phyloP scores from a whole-genome alignment of 2,888 invertebrate genomes.

The Cheilosia variabilis region DNA sequence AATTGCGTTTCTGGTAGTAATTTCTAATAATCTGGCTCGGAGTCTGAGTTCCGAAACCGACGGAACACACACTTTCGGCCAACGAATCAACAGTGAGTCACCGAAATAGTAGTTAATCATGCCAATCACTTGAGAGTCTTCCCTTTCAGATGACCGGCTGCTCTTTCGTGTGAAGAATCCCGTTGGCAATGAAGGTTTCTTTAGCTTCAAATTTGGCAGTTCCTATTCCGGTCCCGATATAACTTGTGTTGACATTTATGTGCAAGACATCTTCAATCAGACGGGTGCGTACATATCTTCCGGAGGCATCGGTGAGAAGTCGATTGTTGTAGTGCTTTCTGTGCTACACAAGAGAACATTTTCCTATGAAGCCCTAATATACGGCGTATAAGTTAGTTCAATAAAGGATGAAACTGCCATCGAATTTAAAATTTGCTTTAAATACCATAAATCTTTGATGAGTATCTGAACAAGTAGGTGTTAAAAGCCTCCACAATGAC shows the following conservation, averaged over 20 bases:
- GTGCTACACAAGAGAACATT: slow-evolving; percentile 27
- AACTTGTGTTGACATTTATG: slow-evolving; percentile 33
- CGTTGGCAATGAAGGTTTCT: slow-evolving; percentile 21
- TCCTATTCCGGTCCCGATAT: slow-evolving; percentile 18
- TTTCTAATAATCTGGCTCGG: background rate
- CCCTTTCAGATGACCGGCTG: slow-evolving; percentile 42
- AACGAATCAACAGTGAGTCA: slow-evolving; percentile 25
- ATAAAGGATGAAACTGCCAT: background rate
- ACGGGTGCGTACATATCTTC: slow-evolving; percentile 43
- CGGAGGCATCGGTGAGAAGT: slow-evolving; percentile 40
- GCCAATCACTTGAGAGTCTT: background rate
- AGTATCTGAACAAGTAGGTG: slow-evolving; percentile 64
- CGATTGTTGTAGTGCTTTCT: slow-evolving; percentile 37
- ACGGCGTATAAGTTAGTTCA: slow-evolving; percentile 9
- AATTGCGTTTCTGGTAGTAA: background rate
- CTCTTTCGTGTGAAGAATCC: slow-evolving; percentile 37
- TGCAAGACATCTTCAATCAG: slow-evolving; percentile 38
- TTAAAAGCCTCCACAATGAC: slow-evolving; percentile 72
- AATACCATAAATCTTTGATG: slow-evolving; percentile 60
- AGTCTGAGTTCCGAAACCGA: background rate
- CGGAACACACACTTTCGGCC: slow-evolving; percentile 38
- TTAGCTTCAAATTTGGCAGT: slow-evolving; percentile 16
- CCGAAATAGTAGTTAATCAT: background rate
- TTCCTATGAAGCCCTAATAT: slow-evolving; percentile 32
- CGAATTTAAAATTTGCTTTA: slow-evolving; percentile 6